These are phyloP conservation scores for Crocallis elinguaria DNA, from an alignment of 2,888 invertebrate species.

Conservation along the genomic window DNA sequence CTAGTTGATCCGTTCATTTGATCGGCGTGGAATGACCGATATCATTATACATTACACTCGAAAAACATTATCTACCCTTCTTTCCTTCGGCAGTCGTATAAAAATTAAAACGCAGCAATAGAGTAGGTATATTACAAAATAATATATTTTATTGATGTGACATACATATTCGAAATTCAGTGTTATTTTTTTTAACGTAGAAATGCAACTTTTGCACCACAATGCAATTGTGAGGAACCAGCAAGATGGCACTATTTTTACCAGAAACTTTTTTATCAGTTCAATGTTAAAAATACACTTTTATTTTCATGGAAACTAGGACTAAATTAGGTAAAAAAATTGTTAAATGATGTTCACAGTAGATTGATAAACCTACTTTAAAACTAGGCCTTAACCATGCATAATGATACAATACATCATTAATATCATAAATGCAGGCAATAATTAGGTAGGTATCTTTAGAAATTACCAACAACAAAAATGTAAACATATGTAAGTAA, in stretches of 20 bases:
- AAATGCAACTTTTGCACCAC: conserved; percentile 57
- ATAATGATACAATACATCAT: conserved; percentile 19
- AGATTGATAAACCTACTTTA: not conserved
- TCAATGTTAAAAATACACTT: too few species aligned
- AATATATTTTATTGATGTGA: conserved; percentile 71
- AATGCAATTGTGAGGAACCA: conserved; percentile 64
- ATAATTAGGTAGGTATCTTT: conserved; percentile 44
- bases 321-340: not conserved
- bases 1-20: too few species aligned
- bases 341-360: not conserved
- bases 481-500: conserved; percentile 34
- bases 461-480: conserved; percentile 31
- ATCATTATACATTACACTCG: too few species aligned
- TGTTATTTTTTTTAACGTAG: conserved; percentile 40
- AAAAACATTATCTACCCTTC: too few species aligned
- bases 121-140: conserved; percentile 66
- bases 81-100: not conserved
- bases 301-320: not conserved
- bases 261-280: conserved; percentile 25
- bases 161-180: conserved; percentile 46
- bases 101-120: conserved; percentile 34
- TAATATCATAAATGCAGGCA: conserved; percentile 58
- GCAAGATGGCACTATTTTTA: conserved; percentile 66
- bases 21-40: too few species aligned
- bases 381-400: conserved; percentile 13